Base-by-base conservation (phyloP, 1,140 invertebrate genomes). In the Stenopsyche tienmushanensis region DNA sequence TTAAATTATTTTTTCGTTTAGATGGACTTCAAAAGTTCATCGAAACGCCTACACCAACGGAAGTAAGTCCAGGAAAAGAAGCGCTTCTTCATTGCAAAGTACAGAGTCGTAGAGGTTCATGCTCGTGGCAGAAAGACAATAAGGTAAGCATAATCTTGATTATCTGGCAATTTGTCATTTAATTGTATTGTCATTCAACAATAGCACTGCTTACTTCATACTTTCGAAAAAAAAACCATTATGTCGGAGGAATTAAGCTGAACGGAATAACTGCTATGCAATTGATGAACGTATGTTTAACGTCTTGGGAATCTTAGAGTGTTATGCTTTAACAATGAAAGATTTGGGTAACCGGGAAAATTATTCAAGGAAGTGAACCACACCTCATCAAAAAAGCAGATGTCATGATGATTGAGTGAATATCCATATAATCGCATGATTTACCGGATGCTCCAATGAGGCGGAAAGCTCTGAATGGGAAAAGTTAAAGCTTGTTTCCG, bases 101-200 rank as follows among this genome's bases (percentile, higher is more conserved):
- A 71, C 87, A 90, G 63, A 90, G 92, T 78, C 92, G 93, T 78
- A 86, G 87, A 72, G 93, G 93, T 23, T 85, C 89, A 42, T 96
- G 93, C 76, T 92, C 90, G 13, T 96, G 93, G 93, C 91, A 95
- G 75, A 94, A 94, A 78, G 92, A 95, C 82, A 91, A 93, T 76
- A 93, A 93, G 86, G 92, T 94, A 82, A 80, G 79, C 75, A 55
- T 49, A 66, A 70, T 42, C 24, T 25, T 53, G 1, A 53, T 53
- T 7, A 1, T 34, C 13, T 62, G n/a, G n/a, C n/a, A n/a, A n/a
- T n/a, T n/a, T n/a, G n/a, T n/a, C n/a, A n/a, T n/a, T n/a, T n/a
- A n/a, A n/a, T n/a, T n/a, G n/a, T n/a, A n/a, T n/a, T n/a, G n/a
- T n/a, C n/a, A n/a, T n/a, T n/a, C n/a, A n/a, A n/a, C n/a, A n/a